Conservation (phyloP, 2,797 vertebrate species). For the Lutjanus argentimaculatus region DNA sequence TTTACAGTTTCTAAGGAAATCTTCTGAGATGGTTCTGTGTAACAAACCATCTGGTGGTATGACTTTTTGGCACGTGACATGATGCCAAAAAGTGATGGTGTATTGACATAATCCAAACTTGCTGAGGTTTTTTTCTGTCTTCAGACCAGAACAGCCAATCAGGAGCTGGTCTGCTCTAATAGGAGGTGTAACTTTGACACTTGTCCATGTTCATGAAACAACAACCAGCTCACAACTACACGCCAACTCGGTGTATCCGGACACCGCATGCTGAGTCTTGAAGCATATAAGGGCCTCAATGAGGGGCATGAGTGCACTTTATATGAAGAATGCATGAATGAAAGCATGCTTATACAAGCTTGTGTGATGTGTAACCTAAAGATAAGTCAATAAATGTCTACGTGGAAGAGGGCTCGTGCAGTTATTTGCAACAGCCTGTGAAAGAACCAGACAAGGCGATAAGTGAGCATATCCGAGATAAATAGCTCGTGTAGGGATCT, state of each 20-base stretch:
- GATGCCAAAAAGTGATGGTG: no score
- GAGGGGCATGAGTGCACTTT: background rate
- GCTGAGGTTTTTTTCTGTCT: no score
- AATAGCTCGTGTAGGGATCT: slow-evolving; percentile 72
- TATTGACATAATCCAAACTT: no score
- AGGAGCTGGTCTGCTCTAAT: background rate
- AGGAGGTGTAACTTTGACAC: background rate
- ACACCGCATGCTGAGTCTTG: background rate
- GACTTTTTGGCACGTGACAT: no score
- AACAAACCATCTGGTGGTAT: no score
- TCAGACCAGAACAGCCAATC: background rate
- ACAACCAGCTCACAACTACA: background rate
- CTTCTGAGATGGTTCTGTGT: no score
- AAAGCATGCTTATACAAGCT: background rate
- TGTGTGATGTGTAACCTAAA: background rate
- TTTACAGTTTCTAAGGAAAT: no score
- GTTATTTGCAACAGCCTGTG: slow-evolving; percentile 40
- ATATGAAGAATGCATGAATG: background rate
- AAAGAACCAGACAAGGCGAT: slow-evolving; percentile 59
- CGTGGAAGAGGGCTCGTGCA: slow-evolving; percentile 20
- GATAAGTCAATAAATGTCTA: slow-evolving; percentile 1
- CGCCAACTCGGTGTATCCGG: background rate
- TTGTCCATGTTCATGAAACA: background rate
- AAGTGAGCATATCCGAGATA: slow-evolving; percentile 70
- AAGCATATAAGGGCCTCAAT: background rate